Base-by-base conservation (phyloP, 2,888 invertebrate species). In the Eustalomyia histrio region DNA sequence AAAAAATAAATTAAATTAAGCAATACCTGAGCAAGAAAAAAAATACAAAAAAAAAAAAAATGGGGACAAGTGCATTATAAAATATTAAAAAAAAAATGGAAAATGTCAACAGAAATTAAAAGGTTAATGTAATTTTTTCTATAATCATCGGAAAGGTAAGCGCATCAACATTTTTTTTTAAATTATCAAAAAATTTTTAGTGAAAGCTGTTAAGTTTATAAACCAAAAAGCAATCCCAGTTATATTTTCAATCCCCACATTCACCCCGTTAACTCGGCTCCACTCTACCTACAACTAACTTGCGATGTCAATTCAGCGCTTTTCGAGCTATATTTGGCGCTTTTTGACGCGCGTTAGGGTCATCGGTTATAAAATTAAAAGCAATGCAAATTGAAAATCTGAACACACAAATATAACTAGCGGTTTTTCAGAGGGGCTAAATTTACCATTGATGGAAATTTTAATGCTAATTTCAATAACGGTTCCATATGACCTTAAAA, bases 1-100 rank as follows among this genome's bases (percentile, higher is more conserved):
- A 10, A 58, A 52, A 64, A 52, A 52, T 29, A n/a, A n/a, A 63
- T 47, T 39, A n/a, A 79, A 58, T 47, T 64, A 65, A 71, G 55
- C 64, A 61, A 73, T 72, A 53, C 10, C 18, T 61, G 24, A 39
- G 16, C 61, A 68, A 60, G 35, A 75, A 65, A 60, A 12, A 53
- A 71, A 63, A 72, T 61, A 64, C 50, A 76, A 35, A 80, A 73
- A 73, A 73, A 73, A 53, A 71, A 58, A 47, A 75, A 64, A 80
- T 73, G 72, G 76, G 74, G 76, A 76, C 80, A 80, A 80, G 76
- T 80, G 80, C 76, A 80, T 57, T 67, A n/a, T 58, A 72, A 10
- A 75, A 71, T 35, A 58, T 33, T 35, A 61, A 35, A 61, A 52
- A 69, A 61, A 17, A 12, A 57, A n/a, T n/a, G 17, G 69, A 1